Evolutionary conservation across 2,888 invertebrate genomes (phyloP).

Genomic region (Mythimna impura): DNA sequence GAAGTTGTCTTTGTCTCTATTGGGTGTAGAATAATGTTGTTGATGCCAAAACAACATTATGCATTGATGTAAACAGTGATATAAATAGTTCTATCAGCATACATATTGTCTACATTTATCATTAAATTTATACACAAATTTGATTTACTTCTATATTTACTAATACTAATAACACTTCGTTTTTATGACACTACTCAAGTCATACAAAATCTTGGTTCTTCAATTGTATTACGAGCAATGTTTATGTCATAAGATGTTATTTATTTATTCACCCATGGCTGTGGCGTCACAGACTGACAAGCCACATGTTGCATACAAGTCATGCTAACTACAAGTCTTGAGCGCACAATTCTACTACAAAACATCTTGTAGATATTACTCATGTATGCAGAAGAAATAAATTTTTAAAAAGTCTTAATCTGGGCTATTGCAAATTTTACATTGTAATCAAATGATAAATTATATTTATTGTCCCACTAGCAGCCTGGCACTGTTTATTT

Average conservation of each 20-base stretch:
- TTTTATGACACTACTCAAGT: conserved; percentile 1
- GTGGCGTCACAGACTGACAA: conserved; percentile 16
- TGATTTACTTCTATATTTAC: background rate
- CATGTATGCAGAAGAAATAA: background rate
- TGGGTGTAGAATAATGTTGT: conserved; percentile 14
- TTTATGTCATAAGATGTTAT: conserved; percentile 19
- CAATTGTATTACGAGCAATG: background rate
- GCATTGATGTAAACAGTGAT: conserved; percentile 52
- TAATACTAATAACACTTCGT: no score
- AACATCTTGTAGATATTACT: background rate
- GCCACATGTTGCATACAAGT: conserved; percentile 23
- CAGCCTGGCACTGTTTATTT: no score
- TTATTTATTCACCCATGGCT: conserved; percentile 25
- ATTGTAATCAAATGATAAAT: no score
- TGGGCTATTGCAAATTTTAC: background rate
- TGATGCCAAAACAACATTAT: conserved; percentile 43
- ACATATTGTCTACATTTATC: background rate
- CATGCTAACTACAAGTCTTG: background rate
- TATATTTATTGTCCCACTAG: no score
- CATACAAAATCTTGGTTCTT: background rate
- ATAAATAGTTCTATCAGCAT: conserved; percentile 13
- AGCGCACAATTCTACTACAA: background rate
- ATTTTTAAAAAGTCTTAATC: background rate
- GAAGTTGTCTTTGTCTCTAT: conserved; percentile 5
- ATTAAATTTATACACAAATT: background rate